These are phyloP conservation scores for Watsonalla cultraria DNA, from an alignment of 2,888 invertebrate species.

Conservation along the genomic window DNA sequence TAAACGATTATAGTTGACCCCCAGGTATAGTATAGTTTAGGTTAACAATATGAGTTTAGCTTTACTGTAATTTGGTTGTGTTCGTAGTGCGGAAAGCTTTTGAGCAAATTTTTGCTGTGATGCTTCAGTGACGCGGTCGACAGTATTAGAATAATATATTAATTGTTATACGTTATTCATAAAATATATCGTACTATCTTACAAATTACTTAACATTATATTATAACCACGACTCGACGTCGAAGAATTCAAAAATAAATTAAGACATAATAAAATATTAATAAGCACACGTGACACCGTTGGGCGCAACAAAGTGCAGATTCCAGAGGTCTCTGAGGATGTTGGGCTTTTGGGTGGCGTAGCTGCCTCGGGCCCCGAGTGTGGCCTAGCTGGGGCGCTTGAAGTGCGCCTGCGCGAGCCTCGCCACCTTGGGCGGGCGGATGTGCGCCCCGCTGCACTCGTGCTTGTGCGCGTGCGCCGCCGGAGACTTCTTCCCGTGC, in stretches of 20 bases:
- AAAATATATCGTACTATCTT: conserved; percentile 63
- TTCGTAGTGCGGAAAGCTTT: conserved; percentile 17
- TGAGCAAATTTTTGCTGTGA: conserved; percentile 50
- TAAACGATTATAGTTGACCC: no score
- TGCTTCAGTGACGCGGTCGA: conserved; percentile 43
- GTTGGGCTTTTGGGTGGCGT: conserved; percentile 17
- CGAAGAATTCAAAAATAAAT: conserved; percentile 62
- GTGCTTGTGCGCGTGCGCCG: conserved; percentile 61
- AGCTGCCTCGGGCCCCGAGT: conserved; percentile 31
- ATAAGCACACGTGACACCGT: conserved; percentile 54
- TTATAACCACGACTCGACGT: conserved; percentile 44
- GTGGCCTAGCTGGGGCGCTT: conserved; percentile 66
- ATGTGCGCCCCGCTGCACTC: conserved; percentile 69
- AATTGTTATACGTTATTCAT: conserved; percentile 56
- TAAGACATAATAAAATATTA: conserved; percentile 56
- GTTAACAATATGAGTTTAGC: conserved; percentile 2
- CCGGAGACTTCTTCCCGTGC: conserved; percentile 74
- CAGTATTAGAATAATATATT: conserved; percentile 47
- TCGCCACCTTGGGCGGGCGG: conserved; percentile 70
- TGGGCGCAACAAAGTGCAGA: conserved; percentile 28
- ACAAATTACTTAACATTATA: conserved; percentile 75
- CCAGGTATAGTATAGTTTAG: no score
- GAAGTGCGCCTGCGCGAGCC: conserved; percentile 61
- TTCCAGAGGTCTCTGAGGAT: conserved; percentile 22
- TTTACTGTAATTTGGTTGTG: conserved; percentile 10